Evolutionary conservation across 2,797 vertebrate genomes (phyloP), one percentile per base, ranked within the genome.

Genomic region (Falco columbarius): DNA sequence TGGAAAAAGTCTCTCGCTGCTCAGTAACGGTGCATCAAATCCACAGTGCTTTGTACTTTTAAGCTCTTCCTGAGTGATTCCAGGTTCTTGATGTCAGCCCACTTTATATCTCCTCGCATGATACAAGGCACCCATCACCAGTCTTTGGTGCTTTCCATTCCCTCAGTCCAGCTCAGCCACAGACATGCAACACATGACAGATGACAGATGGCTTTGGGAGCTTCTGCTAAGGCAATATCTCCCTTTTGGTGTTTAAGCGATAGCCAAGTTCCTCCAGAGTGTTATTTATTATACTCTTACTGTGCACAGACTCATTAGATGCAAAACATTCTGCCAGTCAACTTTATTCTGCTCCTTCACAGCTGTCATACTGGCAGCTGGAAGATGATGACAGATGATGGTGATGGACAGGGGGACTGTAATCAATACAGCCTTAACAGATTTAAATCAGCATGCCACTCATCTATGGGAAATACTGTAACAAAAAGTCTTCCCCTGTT

Each of bases 321-420:
- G 88, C 92, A 66, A 89, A 97, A 93, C 89, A 46, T 89, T 87
- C 97, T 97, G 98, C 97, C 97, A 97, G 81, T 97, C 97, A 98
- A n/a, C 94, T 90, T 91, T 32, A 65, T 32, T 8, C 14, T 30
- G 72, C 95, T 97, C 91, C 86, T 93, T 87, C 93, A 90, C 95
- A 94, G 96, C 97, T 97, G 98, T 97, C 97, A 95, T 0, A 1
- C 74, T 29, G 54, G 95, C 97, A 96, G 89, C 96, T 93, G 12
- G 5, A 77, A 71, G 89, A 86, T 32, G 90, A 34, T 44, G 54
- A 83, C 93, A 95, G 96, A 62, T 93, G 97, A 98, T 9, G 51
- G 47, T 96, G 93, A 95, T 13, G 63, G 97, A 83, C 96, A 56
- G 86, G 30, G 76, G 30, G 23, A 65, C 81, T 73, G 96, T 63